These are phyloP conservation scores for Epinotia ramella DNA, from an alignment of 2,888 invertebrate genomes.

Conservation along the genomic window DNA sequence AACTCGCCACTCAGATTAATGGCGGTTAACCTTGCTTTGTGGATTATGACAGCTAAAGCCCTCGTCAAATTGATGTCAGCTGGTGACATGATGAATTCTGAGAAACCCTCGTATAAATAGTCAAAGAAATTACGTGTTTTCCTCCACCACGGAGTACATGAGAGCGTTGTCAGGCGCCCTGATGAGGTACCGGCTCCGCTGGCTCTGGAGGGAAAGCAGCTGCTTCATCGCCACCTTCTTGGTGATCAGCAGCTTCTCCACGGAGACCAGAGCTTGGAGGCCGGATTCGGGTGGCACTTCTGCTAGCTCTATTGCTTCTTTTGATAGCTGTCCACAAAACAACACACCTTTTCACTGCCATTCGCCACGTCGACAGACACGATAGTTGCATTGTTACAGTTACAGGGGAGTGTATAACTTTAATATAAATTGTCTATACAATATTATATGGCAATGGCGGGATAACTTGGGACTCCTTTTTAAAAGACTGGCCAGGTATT, in stretches of 20 bases:
- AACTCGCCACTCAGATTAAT: too few species aligned
- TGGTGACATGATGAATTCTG: too few species aligned
- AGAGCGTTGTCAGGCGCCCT: slow-evolving; percentile 63
- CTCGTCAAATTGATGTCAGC: too few species aligned
- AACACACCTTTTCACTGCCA: not conserved
- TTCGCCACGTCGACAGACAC: not conserved
- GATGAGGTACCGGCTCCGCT: slow-evolving; percentile 70
- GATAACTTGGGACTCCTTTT: too few species aligned
- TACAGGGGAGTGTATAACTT: too few species aligned
- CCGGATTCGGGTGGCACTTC: slow-evolving; percentile 39
- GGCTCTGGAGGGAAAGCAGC: slow-evolving; percentile 67
- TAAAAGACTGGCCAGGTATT: too few species aligned
- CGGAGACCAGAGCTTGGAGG: slow-evolving; percentile 58
- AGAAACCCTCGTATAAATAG: too few species aligned
- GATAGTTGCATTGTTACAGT: too few species aligned
- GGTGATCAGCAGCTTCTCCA: slow-evolving; percentile 69
- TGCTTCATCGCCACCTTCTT: slow-evolving; percentile 67
- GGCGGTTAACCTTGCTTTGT: too few species aligned
- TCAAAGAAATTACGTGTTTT: slow-evolving; percentile 60
- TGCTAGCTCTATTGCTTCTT: not conserved
- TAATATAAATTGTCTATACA: too few species aligned
- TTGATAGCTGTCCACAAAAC: not conserved
- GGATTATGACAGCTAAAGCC: too few species aligned
- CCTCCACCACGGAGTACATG: slow-evolving; percentile 71
- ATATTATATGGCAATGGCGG: too few species aligned